phyloP scores from a whole-genome alignment of 2,888 invertebrate genomes.

The Nebria salina region DNA sequence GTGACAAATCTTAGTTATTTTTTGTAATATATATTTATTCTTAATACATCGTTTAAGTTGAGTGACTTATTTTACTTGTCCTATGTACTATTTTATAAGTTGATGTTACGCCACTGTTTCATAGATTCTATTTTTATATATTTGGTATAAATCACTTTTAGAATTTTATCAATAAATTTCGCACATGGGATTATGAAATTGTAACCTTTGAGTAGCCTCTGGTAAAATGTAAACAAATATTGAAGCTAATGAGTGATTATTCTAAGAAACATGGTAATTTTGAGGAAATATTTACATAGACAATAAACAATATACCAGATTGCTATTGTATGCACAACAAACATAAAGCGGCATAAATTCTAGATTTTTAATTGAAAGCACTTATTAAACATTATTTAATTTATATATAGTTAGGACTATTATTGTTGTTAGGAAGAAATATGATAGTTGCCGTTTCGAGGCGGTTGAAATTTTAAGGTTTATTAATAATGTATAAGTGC shows the following conservation, averaged over 20 bases:
- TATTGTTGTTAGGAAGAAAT: background rate
- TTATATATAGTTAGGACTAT: background rate
- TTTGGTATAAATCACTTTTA: background rate
- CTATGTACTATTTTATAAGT: background rate
- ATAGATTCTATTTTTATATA: background rate
- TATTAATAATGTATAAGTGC: background rate
- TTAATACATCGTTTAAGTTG: constrained; percentile 5
- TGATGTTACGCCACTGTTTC: background rate
- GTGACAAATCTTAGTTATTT: constrained; percentile 4
- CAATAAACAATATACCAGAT: constrained; percentile 35
- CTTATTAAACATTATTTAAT: background rate
- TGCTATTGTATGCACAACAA: constrained; percentile 6
- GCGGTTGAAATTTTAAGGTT: background rate
- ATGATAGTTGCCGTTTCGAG: background rate
- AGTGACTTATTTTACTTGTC: background rate
- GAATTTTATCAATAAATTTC: background rate
- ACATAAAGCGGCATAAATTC: constrained; percentile 20
- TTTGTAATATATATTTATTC: constrained; percentile 21
- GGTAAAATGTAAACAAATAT: constrained; percentile 34
- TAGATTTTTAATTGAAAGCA: background rate
- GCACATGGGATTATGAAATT: constrained; percentile 4
- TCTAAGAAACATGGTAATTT: constrained; percentile 41
- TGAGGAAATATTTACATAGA: constrained; percentile 39
- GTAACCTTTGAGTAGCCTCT: constrained; percentile 45
- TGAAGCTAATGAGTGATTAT: constrained; percentile 39